phyloP scores from a whole-genome alignment of 2,797 vertebrate species.

The Ctenosaura bakeri region DNA sequence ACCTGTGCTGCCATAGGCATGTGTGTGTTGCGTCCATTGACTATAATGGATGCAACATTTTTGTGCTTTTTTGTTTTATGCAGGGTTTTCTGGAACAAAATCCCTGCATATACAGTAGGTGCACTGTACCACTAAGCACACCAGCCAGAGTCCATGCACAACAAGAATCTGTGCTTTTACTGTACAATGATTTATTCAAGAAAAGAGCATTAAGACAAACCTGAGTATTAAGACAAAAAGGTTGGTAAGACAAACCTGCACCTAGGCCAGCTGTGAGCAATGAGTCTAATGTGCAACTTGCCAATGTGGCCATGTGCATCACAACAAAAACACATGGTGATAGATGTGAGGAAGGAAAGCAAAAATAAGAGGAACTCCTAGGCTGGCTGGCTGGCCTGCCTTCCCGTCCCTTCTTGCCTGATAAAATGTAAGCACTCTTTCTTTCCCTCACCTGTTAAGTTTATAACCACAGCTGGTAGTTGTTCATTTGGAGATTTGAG shows the following conservation, averaged over 20 bases:
- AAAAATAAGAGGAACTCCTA: background rate
- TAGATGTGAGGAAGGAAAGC: background rate
- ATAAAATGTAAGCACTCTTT: background rate
- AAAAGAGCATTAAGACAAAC: background rate
- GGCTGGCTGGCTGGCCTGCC: background rate
- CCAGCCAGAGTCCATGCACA: background rate
- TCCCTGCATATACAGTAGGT: too few species aligned
- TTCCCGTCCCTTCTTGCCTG: background rate
- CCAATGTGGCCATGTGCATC: background rate
- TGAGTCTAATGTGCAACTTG: background rate
- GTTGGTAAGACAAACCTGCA: too few species aligned
- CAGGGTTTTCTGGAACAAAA: too few species aligned
- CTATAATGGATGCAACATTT: too few species aligned
- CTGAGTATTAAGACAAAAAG: too few species aligned
- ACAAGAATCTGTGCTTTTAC: background rate
- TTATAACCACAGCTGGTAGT: background rate
- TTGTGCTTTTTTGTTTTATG: too few species aligned
- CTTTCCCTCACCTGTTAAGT: constrained; percentile 3
- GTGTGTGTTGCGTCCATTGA: too few species aligned
- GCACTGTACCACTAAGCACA: background rate
- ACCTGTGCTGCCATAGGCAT: too few species aligned
- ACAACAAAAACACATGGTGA: background rate
- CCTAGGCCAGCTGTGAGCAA: background rate
- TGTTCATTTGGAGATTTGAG: background rate
- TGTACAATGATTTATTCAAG: background rate